phyloP scores from a whole-genome alignment of 2,888 invertebrate species.

The Cerastoderma edule region DNA sequence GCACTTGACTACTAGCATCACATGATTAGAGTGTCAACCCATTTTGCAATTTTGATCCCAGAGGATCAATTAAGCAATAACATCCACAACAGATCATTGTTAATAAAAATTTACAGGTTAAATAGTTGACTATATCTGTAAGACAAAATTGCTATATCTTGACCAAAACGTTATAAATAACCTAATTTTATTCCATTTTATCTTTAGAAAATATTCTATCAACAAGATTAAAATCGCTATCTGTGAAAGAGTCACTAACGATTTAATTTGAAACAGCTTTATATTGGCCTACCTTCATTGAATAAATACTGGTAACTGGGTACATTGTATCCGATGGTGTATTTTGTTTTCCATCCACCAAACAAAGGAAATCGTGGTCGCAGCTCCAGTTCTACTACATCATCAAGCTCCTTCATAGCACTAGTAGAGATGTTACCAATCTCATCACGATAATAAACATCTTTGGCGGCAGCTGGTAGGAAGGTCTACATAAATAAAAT shows the following conservation, averaged over 20 bases:
- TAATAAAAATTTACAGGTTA: too few relatives aligned
- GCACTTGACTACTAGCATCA: too few relatives aligned
- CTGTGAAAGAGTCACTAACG: too few relatives aligned
- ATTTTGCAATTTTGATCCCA: too few relatives aligned
- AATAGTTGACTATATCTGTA: too few relatives aligned
- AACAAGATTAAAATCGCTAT: background rate
- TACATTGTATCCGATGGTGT: constrained; percentile 97
- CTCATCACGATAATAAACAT: constrained; percentile 98
- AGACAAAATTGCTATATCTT: too few relatives aligned
- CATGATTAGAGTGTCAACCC: too few relatives aligned
- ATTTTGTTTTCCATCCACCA: constrained; percentile 99
- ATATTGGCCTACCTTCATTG: constrained; percentile 86
- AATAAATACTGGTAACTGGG: constrained; percentile 98
- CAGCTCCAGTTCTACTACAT: constrained; percentile 97
- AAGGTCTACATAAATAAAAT: too few relatives aligned
- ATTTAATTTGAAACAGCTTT: background rate
- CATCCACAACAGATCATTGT: too few relatives aligned
- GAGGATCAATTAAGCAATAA: too few relatives aligned
- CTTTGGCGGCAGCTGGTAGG: constrained; percentile 92
- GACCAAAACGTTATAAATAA: too few relatives aligned
- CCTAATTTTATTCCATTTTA: too few relatives aligned
- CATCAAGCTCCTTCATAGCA: constrained; percentile 93
- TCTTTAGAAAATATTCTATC: background rate
- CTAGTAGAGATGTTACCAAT: constrained; percentile 99
- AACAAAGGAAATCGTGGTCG: constrained; percentile 98